phyloP scores from a whole-genome alignment of 2,888 invertebrate species.

The Melanostoma scalare region DNA sequence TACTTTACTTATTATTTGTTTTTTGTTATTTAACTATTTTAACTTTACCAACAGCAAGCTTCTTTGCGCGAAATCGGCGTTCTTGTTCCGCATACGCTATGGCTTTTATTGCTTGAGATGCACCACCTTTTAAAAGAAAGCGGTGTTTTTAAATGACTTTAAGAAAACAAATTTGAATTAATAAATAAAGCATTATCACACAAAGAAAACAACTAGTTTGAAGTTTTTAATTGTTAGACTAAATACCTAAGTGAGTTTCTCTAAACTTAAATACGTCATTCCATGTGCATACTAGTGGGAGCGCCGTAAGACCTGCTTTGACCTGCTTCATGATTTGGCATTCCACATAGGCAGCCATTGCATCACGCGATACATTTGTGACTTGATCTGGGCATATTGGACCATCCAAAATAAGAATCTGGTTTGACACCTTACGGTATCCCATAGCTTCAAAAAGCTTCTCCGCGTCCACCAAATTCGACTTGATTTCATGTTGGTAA shows the following conservation, averaged over 20 bases:
- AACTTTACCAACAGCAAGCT: slow-evolving; percentile 73
- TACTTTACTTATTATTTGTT: not conserved
- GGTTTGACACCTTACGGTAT: slow-evolving; percentile 85
- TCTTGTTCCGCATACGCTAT: slow-evolving; percentile 78
- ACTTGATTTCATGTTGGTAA: slow-evolving; percentile 93
- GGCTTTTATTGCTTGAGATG: slow-evolving; percentile 79
- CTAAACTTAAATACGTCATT: slow-evolving; percentile 84
- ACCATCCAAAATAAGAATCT: slow-evolving; percentile 85
- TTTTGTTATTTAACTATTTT: slow-evolving; percentile 1
- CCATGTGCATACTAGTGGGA: slow-evolving; percentile 85
- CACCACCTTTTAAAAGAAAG: slow-evolving; percentile 75
- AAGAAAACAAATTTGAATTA: too few relatives aligned
- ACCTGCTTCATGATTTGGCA: slow-evolving; percentile 90
- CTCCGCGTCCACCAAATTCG: slow-evolving; percentile 90
- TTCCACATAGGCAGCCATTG: slow-evolving; percentile 93
- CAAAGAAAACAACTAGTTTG: not conserved
- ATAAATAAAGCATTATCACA: not conserved
- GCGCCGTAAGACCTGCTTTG: slow-evolving; percentile 88
- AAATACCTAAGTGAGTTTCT: slow-evolving; percentile 78
- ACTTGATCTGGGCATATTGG: slow-evolving; percentile 92
- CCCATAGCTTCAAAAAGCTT: slow-evolving; percentile 92
- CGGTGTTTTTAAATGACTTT: not conserved
- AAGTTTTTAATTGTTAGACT: not conserved
- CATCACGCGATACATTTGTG: slow-evolving; percentile 90
- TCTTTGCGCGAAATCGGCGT: slow-evolving; percentile 77